Evolutionary conservation across 2,888 invertebrate genomes (phyloP), one percentile per base, ranked within the genome.

Genomic region (Anthrax anthrax): DNA sequence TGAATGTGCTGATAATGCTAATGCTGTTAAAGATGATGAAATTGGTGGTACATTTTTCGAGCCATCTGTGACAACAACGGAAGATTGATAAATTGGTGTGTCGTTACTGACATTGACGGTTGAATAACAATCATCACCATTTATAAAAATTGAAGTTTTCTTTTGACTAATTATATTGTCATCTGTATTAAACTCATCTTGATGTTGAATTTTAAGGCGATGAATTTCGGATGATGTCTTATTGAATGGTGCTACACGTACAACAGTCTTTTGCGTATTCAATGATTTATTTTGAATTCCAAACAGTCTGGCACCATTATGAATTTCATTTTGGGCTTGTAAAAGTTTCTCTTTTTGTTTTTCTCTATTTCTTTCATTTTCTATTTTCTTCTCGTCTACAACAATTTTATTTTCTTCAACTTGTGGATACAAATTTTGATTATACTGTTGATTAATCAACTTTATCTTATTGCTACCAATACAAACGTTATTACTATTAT

Each of bases 101-200:
- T 81, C 78, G 57, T 74, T 77, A 55, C 73, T 78, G 2, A 81
- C 78, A 61, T 82, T 82, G 65, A 81, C 80, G 17, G 82, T 82
- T 41, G 81, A 81, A 59, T 82, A 85, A 67, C 74, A 85, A 69
- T 78, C 82, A 61, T 77, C 80, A 44, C 77, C 81, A 60, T 72
- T 82, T 58, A 84, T 84, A 72, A 81, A 71, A 56, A 84, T 83
- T 14, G 83, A 83, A 17, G 83, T 77, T 61, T 70, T 80, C 69
- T 76, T 75, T 56, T 74, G 70, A 13, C 70, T 66, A 43, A 46
- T 44, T 48, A 41, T 37, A 37, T 47, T 41, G 45, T 51, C 44
- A 19, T 39, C 39, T 49, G 51, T 2, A 38, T 49, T 49, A 40
- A 41, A 65, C 36, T 71, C 71, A 58, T 76, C 76, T 50, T 75